Percentiles rank a stretch among this genome's conserved stretches.
phyloP scores from a whole-genome alignment of 2,888 invertebrate species.

The Brachypalpus laphriformis region DNA sequence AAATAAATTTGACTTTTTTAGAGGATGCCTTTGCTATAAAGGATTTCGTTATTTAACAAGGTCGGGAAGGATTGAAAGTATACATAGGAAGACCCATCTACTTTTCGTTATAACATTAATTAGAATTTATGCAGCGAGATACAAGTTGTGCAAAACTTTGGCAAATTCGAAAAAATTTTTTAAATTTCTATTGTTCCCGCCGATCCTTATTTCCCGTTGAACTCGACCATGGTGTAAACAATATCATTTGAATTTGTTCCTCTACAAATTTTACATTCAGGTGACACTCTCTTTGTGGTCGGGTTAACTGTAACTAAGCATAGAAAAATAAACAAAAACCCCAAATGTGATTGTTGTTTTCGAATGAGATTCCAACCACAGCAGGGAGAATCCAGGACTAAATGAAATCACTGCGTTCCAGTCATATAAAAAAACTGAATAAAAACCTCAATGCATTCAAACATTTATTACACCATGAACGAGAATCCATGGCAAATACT shows the following conservation, averaged over 20 bases:
- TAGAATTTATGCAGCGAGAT: not conserved
- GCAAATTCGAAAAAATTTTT: not conserved
- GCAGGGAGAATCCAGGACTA: not conserved
- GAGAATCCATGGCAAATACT: not conserved
- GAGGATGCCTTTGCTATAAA: not conserved
- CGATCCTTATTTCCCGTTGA: not conserved
- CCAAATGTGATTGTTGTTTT: constrained; percentile 1
- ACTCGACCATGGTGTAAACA: not conserved
- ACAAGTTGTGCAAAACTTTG: too few relatives aligned
- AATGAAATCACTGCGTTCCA: not conserved
- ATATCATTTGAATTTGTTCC: too few relatives aligned
- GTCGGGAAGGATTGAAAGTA: not conserved
- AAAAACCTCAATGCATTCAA: not conserved
- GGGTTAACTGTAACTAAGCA: constrained; percentile 2
- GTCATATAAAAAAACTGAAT: not conserved
- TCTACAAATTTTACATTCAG: too few relatives aligned
- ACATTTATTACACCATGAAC: constrained; percentile 32
- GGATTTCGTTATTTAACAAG: not conserved
- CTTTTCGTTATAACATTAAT: not conserved
- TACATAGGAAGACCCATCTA: not conserved
- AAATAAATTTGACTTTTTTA: constrained; percentile 10
- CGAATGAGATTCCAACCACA: not conserved
- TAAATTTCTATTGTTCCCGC: not conserved
- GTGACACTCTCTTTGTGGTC: too few relatives aligned
- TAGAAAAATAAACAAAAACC: not conserved